Conservation (phyloP, 2,113 vertebrate genomes). For the Amblyornis subalaris region DNA sequence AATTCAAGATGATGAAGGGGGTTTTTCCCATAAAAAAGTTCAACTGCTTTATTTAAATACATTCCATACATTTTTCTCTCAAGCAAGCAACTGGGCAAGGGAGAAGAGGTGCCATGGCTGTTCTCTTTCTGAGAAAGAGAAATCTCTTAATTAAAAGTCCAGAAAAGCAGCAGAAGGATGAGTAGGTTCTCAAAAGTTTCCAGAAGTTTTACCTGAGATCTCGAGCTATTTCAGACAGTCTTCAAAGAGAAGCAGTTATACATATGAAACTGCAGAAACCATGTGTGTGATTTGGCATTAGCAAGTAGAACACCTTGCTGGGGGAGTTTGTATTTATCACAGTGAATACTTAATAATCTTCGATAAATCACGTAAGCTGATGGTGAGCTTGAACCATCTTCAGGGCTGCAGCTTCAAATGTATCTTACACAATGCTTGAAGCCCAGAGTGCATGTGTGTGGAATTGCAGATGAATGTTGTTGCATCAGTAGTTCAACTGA, state of each 20-base stretch:
- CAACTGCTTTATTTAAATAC: conserved; percentile 6
- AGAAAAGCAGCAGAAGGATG: not conserved
- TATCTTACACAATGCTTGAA: not conserved
- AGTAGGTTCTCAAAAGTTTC: not conserved
- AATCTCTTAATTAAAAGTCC: not conserved
- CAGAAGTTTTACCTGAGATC: not conserved
- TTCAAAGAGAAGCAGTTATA: not conserved
- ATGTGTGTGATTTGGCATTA: not conserved
- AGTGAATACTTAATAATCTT: not conserved
- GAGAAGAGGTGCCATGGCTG: not conserved
- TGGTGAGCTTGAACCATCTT: not conserved
- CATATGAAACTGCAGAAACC: not conserved
- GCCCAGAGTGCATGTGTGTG: not conserved
- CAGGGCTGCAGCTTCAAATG: not conserved
- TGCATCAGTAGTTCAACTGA: not conserved
- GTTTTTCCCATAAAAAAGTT: not conserved
- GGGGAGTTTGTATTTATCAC: not conserved
- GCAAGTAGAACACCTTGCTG: not conserved
- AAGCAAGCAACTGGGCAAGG: not conserved
- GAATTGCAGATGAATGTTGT: not conserved
- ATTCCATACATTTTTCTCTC: conserved; percentile 35
- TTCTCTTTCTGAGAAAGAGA: not conserved
- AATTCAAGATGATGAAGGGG: conserved; percentile 27
- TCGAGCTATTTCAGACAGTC: not conserved
- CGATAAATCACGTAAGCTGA: not conserved